These are phyloP conservation scores for Platorchestia sp. DNA, from an alignment of 1,140 invertebrate genomes.

Conservation along the genomic window DNA sequence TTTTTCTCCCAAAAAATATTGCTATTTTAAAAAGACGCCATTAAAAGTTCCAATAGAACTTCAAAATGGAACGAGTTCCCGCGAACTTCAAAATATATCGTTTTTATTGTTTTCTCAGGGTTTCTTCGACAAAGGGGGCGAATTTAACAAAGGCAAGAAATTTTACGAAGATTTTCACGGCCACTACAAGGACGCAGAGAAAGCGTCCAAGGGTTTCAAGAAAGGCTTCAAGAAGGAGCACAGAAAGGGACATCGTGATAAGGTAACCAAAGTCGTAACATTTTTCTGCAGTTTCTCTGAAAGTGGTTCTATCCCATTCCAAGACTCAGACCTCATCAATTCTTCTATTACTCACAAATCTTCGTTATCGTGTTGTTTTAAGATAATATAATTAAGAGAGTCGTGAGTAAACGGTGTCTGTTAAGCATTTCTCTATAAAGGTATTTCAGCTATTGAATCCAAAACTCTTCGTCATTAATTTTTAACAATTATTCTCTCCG, in stretches of 20 bases:
- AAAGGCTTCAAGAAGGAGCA: constrained; percentile 49
- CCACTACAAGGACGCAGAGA: constrained; percentile 12
- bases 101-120: constrained; percentile 3
- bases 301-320: background rate
- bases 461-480: too few relatives aligned
- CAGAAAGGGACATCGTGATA: constrained; percentile 33
- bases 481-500: too few relatives aligned
- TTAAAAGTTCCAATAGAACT: too few relatives aligned
- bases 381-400: too few relatives aligned
- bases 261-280: background rate
- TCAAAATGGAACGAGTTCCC: too few relatives aligned
- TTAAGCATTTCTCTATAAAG: too few relatives aligned
- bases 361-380: too few relatives aligned
- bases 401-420: too few relatives aligned
- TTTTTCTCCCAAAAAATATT: too few relatives aligned
- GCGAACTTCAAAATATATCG: too few relatives aligned
- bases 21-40: too few relatives aligned
- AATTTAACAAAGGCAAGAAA: constrained; percentile 40
- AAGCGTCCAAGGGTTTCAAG: background rate
- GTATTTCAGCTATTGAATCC: background rate
- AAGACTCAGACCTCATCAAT: background rate
- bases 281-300: background rate
- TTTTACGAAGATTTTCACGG: constrained; percentile 34
- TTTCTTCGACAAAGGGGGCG: constrained; percentile 5
- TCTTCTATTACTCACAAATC: too few relatives aligned